Evolutionary conservation across 1,140 invertebrate genomes (phyloP).

Genomic region (Ctenoplectra terminalis): DNA sequence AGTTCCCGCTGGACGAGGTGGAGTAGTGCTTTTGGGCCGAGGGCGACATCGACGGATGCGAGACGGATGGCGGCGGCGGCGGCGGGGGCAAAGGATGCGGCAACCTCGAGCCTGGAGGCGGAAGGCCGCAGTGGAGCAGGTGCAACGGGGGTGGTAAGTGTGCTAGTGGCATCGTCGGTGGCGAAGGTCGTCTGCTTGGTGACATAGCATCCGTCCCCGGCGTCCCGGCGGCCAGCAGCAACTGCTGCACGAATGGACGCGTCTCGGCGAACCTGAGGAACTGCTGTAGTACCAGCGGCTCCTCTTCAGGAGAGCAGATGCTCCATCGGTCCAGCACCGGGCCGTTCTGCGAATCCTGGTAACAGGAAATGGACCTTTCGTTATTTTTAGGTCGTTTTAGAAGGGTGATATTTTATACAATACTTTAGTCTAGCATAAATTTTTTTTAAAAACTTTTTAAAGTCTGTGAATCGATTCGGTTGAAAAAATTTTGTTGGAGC

Average conservation of each 20-base stretch:
- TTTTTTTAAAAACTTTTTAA: too few relatives aligned
- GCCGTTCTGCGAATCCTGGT: constrained; percentile 88
- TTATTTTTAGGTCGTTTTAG: neutral
- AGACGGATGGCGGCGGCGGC: constrained; percentile 78
- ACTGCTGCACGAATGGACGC: constrained; percentile 90
- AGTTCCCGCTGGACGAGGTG: constrained; percentile 64
- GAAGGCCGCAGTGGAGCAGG: constrained; percentile 82
- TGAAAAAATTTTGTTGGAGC: too few relatives aligned
- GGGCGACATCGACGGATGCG: constrained; percentile 82
- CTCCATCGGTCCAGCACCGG: constrained; percentile 91
- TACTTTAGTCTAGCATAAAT: too few relatives aligned
- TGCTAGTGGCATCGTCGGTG: constrained; percentile 84
- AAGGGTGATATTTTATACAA: too few relatives aligned
- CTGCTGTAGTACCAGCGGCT: constrained; percentile 93
- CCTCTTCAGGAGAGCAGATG: constrained; percentile 92
- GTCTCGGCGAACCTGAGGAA: constrained; percentile 94
- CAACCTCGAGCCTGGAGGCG: constrained; percentile 80
- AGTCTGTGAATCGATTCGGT: too few relatives aligned
- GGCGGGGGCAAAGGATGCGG: constrained; percentile 81
- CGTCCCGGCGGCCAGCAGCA: constrained; percentile 87
- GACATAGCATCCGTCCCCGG: constrained; percentile 85
- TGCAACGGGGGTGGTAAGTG: constrained; percentile 84
- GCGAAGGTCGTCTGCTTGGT: constrained; percentile 86
- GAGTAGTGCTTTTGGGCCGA: constrained; percentile 80
- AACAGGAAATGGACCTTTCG: neutral